Conservation (phyloP, 2,888 invertebrate genomes). For the Alentia gelatinosa region DNA sequence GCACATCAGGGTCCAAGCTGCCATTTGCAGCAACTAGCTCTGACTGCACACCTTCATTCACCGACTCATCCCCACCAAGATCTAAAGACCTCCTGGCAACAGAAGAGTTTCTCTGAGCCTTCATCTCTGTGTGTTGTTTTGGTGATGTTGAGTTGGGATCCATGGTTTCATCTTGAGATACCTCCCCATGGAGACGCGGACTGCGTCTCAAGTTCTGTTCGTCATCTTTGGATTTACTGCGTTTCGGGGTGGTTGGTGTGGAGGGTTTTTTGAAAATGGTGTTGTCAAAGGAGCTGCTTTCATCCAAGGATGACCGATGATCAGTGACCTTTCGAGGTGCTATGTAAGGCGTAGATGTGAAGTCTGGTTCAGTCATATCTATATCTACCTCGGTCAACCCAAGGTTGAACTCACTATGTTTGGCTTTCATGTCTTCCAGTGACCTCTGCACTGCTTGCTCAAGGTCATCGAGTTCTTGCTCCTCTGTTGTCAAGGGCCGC, state of each 20-base stretch:
- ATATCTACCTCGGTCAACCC: not conserved
- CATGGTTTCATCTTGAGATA: not conserved
- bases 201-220: not conserved
- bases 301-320: not conserved
- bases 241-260: constrained; percentile 39
- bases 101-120: not conserved
- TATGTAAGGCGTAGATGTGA: constrained; percentile 33
- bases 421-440: not conserved
- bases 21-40: not conserved
- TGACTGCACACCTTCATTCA: not conserved
- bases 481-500: not conserved
- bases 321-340: not conserved
- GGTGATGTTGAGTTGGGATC: not conserved
- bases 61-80: not conserved
- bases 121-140: not conserved
- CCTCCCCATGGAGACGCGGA: not conserved
- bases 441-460: constrained; percentile 39
- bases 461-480: constrained; percentile 36
- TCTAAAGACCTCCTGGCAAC: not conserved
- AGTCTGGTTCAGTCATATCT: not conserved
- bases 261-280: constrained; percentile 35
- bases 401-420: not conserved
- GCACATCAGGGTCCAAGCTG: constrained; percentile 46
- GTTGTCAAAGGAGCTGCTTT: not conserved
- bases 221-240: not conserved